These are phyloP conservation scores for Acanthosepion pharaonis DNA, from an alignment of 2,888 invertebrate species.

Conservation along the genomic window DNA sequence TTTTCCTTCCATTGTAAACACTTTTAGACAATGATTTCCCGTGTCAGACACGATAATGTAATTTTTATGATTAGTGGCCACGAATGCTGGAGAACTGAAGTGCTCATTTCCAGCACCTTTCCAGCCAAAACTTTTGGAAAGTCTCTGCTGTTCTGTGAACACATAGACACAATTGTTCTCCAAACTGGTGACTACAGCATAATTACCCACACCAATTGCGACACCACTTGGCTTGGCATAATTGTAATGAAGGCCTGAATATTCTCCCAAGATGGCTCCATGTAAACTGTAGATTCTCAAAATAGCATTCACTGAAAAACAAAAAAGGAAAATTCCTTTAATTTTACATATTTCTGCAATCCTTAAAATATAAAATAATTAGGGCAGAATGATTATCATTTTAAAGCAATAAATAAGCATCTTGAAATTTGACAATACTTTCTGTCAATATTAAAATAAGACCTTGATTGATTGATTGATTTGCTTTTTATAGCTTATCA, in stretches of 20 bases:
- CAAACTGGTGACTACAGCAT: constrained; percentile 62
- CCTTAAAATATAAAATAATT: no score
- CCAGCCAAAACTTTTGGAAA: constrained; percentile 65
- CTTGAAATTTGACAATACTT: no score
- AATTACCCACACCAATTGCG: constrained; percentile 56
- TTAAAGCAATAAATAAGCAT: no score
- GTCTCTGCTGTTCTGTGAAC: constrained; percentile 65
- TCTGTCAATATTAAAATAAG: no score
- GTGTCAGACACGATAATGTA: constrained; percentile 69
- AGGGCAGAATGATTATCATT: no score
- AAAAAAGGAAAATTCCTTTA: background rate
- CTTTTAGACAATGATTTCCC: constrained; percentile 64
- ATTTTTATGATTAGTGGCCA: constrained; percentile 62
- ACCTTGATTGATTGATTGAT: no score
- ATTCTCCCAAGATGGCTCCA: constrained; percentile 59
- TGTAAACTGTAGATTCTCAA: constrained; percentile 60
- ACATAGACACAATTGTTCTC: constrained; percentile 63
- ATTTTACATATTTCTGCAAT: background rate
- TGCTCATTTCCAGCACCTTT: constrained; percentile 66
- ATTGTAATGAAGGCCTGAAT: constrained; percentile 61
- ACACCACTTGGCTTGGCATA: constrained; percentile 67
- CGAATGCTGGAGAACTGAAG: constrained; percentile 63
- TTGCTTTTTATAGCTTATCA: no score
- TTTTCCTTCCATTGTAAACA: constrained; percentile 63
- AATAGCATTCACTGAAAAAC: constrained; percentile 53